Evolutionary conservation across 2,113 vertebrate genomes (phyloP).

Genomic region (Corythoichthys intestinalis): DNA sequence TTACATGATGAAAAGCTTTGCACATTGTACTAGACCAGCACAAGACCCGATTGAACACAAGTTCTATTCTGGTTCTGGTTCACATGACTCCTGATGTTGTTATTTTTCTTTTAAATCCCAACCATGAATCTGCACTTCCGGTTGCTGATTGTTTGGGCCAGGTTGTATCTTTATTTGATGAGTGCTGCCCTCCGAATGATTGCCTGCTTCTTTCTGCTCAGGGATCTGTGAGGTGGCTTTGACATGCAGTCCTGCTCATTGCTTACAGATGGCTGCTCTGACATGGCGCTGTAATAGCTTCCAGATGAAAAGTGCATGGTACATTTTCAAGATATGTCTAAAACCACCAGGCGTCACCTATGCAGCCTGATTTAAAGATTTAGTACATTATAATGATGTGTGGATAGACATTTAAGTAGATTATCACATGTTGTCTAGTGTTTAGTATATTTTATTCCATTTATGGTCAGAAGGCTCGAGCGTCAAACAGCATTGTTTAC

Average conservation of each 20-base stretch:
- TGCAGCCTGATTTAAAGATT: slow-evolving; percentile 2
- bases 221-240: slow-evolving; percentile 54
- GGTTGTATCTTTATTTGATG: slow-evolving; percentile 58
- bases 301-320: slow-evolving; percentile 56
- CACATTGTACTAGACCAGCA: slow-evolving; percentile 32
- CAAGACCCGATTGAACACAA: slow-evolving; percentile 27
- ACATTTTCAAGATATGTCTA: slow-evolving; percentile 56
- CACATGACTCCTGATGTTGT: slow-evolving; percentile 15
- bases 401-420: slow-evolving; percentile 7
- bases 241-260: slow-evolving; percentile 62
- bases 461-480: slow-evolving; percentile 16
- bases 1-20: slow-evolving; percentile 24
- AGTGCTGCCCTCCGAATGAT: slow-evolving; percentile 47
- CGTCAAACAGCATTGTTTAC: slow-evolving; percentile 50
- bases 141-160: slow-evolving; percentile 52
- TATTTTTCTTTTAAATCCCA: slow-evolving; percentile 23
- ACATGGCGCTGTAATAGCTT: slow-evolving; percentile 61
- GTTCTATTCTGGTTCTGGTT: slow-evolving; percentile 38
- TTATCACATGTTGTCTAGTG: slow-evolving; percentile 2
- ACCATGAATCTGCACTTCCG: slow-evolving; percentile 46
- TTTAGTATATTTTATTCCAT: slow-evolving; percentile 16
- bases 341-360: slow-evolving; percentile 28
- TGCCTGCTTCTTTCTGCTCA: slow-evolving; percentile 60
- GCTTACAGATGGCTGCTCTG: slow-evolving; percentile 63
- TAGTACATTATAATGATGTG: slow-evolving; percentile 7